These are phyloP conservation scores for Dromaius novaehollandiae DNA, from an alignment of 2,113 vertebrate species.

Conservation along the genomic window DNA sequence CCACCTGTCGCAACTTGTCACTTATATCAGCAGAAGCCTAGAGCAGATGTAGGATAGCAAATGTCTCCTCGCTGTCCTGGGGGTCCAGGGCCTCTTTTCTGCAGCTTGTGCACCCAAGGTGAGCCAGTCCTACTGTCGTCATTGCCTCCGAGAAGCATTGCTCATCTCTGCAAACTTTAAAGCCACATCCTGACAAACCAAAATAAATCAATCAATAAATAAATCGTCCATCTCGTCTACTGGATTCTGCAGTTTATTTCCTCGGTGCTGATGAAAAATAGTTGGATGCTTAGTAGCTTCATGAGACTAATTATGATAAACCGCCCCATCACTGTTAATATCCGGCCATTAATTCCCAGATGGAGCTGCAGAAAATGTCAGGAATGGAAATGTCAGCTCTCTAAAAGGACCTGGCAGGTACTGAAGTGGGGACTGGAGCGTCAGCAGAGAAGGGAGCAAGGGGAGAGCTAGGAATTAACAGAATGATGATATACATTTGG, in stretches of 20 bases:
- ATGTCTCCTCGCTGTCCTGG: background rate
- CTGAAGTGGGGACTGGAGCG: constrained; percentile 56
- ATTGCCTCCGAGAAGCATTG: constrained; percentile 26
- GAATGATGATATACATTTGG: constrained; percentile 17
- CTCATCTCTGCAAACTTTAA: constrained; percentile 50
- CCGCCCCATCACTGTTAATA: constrained; percentile 71
- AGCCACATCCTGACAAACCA: constrained; percentile 62
- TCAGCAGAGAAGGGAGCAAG: constrained; percentile 51
- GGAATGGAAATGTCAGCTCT: constrained; percentile 75
- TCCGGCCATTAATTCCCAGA: constrained; percentile 76
- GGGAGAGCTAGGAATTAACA: constrained; percentile 37
- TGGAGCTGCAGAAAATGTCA: constrained; percentile 75
- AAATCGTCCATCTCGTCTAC: constrained; percentile 53
- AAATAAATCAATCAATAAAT: constrained; percentile 74
- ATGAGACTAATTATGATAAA: constrained; percentile 78
- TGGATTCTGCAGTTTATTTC: constrained; percentile 71
- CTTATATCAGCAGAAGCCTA: constrained; percentile 4
- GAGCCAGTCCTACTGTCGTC: constrained; percentile 18
- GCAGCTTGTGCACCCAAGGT: constrained; percentile 3
- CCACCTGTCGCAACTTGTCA: background rate
- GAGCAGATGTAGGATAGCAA: constrained; percentile 26
- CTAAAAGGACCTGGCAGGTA: constrained; percentile 73
- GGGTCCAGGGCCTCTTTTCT: background rate
- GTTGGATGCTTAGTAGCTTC: constrained; percentile 72
- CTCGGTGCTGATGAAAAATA: constrained; percentile 56